Evolutionary conservation across 2,888 invertebrate genomes (phyloP), one percentile per base, ranked within the genome.

Genomic region (Gnatocerus cornutus): DNA sequence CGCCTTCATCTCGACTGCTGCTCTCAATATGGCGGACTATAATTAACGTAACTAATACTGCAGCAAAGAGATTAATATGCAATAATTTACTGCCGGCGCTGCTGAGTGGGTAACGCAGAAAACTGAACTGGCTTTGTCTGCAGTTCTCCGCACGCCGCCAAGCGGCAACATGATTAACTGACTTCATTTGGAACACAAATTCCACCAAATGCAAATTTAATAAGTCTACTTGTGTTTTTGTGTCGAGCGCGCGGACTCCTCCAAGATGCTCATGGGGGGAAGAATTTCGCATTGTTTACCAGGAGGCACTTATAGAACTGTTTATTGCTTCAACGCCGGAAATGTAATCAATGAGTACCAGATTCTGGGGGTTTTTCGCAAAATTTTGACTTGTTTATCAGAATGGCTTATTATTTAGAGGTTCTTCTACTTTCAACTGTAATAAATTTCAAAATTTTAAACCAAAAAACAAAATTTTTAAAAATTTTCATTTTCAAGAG

Each of bases 1-100:
- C 74, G 78, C 76, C 79, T 77, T 76, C 79, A 77, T 80, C 81
- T 79, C 77, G 69, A 68, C 74, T 76, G 78, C 78, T 78, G 74
- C 80, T 80, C 80, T 82, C 83, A 82, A 84, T 83, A 84, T 83
- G 83, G 83, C 82, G 81, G 82, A 75, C 77, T 78, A 83, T 83
- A 84, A 85, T 85, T 84, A 85, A 84, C 83, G 84, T 84, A 84
- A 84, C 84, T 84, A 84, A 85, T 84, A 84, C 84, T 84, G 84
- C 84, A 84, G 84, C 83, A 79, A 80, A 81, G 83, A 84, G 85
- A 85, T 85, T 85, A 85, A 85, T 85, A 84, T 84, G 84, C 85
- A 83, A 85, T 85, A 85, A 85, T 84, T 85, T 84, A 85, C 84
- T 80, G 83, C 82, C 74, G 81, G 82, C 81, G 83, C 80, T 81